These are phyloP conservation scores for Drosophila biarmipes DNA, from an alignment of 1,140 invertebrate species.

Conservation along the genomic window DNA sequence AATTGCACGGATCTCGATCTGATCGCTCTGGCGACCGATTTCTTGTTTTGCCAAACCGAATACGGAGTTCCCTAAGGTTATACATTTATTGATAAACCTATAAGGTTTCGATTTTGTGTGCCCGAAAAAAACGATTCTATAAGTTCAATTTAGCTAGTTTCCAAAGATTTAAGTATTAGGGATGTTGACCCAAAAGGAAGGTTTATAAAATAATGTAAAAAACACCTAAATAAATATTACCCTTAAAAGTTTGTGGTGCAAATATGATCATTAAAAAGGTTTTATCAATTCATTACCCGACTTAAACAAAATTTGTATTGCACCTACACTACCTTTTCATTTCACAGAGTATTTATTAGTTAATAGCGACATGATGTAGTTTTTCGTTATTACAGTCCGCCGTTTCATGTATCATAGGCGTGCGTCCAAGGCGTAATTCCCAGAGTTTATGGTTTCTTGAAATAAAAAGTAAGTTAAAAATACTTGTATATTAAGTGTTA, in stretches of 20 bases:
- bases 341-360: neutral
- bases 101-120: too few relatives aligned
- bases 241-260: too few relatives aligned
- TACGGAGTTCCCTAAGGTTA: slow-evolving; percentile 4
- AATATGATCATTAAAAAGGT: too few relatives aligned
- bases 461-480: neutral
- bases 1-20: slow-evolving; percentile 55
- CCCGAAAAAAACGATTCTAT: neutral
- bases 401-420: neutral
- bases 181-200: too few relatives aligned
- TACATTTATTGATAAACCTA: neutral
- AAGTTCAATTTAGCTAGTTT: neutral
- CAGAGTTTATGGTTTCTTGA: neutral
- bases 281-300: too few relatives aligned
- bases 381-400: slow-evolving; percentile 6
- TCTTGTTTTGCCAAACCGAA: neutral
- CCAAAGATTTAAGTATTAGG: too few relatives aligned
- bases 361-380: neutral
- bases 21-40: slow-evolving; percentile 38
- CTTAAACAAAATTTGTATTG: too few relatives aligned
- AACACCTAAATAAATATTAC: too few relatives aligned
- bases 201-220: too few relatives aligned
- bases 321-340: neutral
- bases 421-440: too few relatives aligned
- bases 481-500: neutral